Evolutionary conservation across 2,113 vertebrate genomes (phyloP), one percentile per base, ranked within the genome.

Genomic region (Sinocyclocheilus rhinocerous): DNA sequence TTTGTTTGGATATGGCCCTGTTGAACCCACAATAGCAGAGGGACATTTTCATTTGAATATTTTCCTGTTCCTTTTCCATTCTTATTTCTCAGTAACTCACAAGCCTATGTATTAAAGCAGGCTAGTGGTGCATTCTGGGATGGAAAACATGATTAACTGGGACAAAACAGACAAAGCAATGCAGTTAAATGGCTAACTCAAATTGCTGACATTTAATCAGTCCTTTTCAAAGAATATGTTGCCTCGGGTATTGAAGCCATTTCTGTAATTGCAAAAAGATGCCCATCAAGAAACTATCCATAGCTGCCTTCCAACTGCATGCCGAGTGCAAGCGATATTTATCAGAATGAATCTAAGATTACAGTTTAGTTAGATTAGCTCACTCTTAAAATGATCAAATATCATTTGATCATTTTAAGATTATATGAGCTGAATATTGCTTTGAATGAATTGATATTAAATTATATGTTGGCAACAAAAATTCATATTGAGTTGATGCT

Each of bases 261-360:
- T 48, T 48, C 72, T 48, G 6, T 26, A 45, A 75, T 59, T 36
- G 26, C 29, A 2, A 36, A 57, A 59, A 79, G 29, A 57, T 79
- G 52, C 76, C 50, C 16, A 1, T 78, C 29, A 79, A 59, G 11
- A 59, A 79, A 59, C 29, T 59, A 36, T 79, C 29, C 10, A 79
- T 39, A 36, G 52, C 52, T 36, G 18, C 9, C 24, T 77, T 77
- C 26, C 48, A 50, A 26, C 39, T 76, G 73, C 50, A 55, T 55
- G 50, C 50, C 0, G 50, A 55, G 50, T 55, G 50, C 42, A 48
- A 26, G 42, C 15, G 48, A 26, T 55, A 61, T 61, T 63, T 42
- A 24, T 80, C 36, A 63, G 33, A 63, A 80, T 80, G 36, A 63
- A 67, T 85, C 20, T 85, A 78, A 36, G 75, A 67, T 85, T 78